Evolutionary conservation across 2,888 invertebrate species (phyloP).

Genomic region (Leptinotarsa juncta): DNA sequence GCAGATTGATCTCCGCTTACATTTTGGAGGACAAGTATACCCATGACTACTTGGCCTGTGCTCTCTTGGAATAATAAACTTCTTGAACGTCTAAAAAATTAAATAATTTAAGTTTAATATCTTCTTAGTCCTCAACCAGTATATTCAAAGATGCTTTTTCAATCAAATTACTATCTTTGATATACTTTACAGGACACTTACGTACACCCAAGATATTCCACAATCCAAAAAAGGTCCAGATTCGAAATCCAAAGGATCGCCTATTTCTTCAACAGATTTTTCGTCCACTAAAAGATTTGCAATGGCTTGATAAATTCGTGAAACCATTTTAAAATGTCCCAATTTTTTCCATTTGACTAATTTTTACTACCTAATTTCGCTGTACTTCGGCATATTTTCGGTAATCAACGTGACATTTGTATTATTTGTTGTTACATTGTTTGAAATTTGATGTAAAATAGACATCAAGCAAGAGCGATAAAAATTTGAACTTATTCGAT

Average conservation of each 20-base stretch:
- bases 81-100: slow-evolving; percentile 51
- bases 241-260: slow-evolving; percentile 58
- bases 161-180: not conserved
- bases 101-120: not conserved
- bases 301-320: slow-evolving; percentile 51
- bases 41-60: slow-evolving; percentile 19
- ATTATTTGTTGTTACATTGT: too few relatives aligned
- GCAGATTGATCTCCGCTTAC: slow-evolving; percentile 8
- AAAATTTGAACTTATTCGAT: too few relatives aligned
- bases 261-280: slow-evolving; percentile 46
- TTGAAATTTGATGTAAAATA: too few relatives aligned
- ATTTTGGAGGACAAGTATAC: slow-evolving; percentile 23
- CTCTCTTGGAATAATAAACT: slow-evolving; percentile 47
- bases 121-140: not conserved
- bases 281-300: slow-evolving; percentile 53
- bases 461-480: too few relatives aligned
- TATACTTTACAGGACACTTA: slow-evolving; percentile 38
- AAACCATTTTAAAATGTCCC: slow-evolving; percentile 17
- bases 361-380: not conserved
- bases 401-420: not conserved
- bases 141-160: not conserved
- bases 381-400: too few relatives aligned
- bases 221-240: slow-evolving; percentile 57
- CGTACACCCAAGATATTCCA: slow-evolving; percentile 58
- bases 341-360: not conserved